A percentile compares a stretch with the other conserved stretches of the same genome.
Conservation (phyloP, 1,140 invertebrate species). For the Tetranychus cinnabarinus region DNA sequence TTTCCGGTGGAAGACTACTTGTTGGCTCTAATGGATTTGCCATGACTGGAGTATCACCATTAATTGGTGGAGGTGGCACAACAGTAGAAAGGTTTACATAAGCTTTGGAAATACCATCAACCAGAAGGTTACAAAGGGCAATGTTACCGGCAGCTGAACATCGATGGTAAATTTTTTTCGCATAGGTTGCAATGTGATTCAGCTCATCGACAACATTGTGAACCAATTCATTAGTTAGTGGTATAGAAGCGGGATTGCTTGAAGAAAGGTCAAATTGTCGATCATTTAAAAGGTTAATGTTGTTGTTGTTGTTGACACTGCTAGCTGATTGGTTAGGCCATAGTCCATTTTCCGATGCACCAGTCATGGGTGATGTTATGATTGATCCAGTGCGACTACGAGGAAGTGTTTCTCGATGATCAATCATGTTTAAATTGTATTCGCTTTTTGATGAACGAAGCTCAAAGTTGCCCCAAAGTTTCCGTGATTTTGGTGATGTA, state of each 20-base stretch:
- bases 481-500: not conserved
- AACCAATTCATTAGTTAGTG: conserved; percentile 2
- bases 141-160: conserved; percentile 4
- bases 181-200: conserved; percentile 3
- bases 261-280: not conserved
- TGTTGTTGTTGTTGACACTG: not conserved
- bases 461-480: conserved; percentile 6
- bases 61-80: not conserved
- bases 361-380: not conserved
- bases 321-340: not conserved
- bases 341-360: not conserved
- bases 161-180: conserved; percentile 5
- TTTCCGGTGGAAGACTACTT: not conserved
- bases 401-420: conserved; percentile 3
- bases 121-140: not conserved
- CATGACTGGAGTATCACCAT: not conserved
- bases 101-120: conserved; percentile 1
- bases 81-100: not conserved
- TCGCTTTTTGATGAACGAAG: conserved; percentile 10
- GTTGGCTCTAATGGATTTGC: not conserved
- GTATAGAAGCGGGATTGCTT: not conserved
- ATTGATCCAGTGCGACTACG: not conserved
- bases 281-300: not conserved
- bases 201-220: conserved; percentile 9
- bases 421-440: conserved; percentile 13